Base-by-base conservation (phyloP, 2,113 vertebrate species). In the Podarcis cretensis region DNA sequence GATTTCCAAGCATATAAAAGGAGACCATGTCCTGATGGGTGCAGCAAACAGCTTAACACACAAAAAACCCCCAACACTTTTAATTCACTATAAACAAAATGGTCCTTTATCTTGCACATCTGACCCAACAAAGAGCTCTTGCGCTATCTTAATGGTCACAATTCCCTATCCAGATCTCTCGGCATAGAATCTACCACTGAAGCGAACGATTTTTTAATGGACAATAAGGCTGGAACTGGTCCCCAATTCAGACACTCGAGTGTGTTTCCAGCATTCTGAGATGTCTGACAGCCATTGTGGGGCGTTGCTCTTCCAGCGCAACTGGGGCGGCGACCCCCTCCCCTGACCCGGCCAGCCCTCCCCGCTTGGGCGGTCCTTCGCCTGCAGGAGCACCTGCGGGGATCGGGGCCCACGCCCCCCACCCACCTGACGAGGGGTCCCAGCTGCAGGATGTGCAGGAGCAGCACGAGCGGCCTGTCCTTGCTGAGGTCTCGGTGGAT, bases 371-470 rank as follows among this genome's bases (percentile, higher is more conserved):
- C 8, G 43, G 43, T 3, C 54, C 43, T 30, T 10, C n/a, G 1
- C 30, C n/a, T 6, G 40, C 73, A 21, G 30, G 48, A 6, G 3
- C 48, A 54, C 9, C 48, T 54, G 48, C 48, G 48, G 48, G 48
- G 48, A 9, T 54, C 48, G 48, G 48, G 54, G 6, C 10, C 40
- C 37, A 7, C 43, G 43, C 43, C 43, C 76, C 89, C 92, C 89
- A 95, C 98, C 92, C 95, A 99, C 99, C 99, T 98, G 97, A 98
- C 97, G 71, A 99, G 89, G 73, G 98, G 98, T 92, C 99, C 99
- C 4, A 99, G 97, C 96, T 99, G 99, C 92, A 99, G 96, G 81
- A 99, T 96, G 96, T 99, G 99, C 95, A 99, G 96, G 90, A 99
- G 97, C 94, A 99, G 97, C 85, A 98, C 95, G 16, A 99, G 97